Evolutionary conservation across 2,888 invertebrate genomes (phyloP), one percentile per base, ranked within the genome.

Genomic region (Netelia inedita): DNA sequence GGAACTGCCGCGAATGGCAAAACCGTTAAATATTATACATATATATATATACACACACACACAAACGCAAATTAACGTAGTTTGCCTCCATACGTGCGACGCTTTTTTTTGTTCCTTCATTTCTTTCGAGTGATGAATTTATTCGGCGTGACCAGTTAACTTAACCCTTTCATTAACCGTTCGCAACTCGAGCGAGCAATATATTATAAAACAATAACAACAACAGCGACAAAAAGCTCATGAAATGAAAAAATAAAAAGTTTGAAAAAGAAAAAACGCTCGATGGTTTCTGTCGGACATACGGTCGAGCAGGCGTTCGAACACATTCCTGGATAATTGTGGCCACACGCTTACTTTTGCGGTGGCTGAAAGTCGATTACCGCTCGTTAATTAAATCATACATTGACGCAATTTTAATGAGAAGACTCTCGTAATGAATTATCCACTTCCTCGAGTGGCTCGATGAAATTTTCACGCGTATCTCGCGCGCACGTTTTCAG

Each of bases 371-470:
- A 73, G 50, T 68, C 28, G 28, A 72, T 72, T 72, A 59, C 50
- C 66, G 14, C 41, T 73, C 78, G 73, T 69, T 81, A 81, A 82
- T 82, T 82, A 28, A 79, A 82, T 73, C 53, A 73, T 46, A 10
- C n/a, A 79, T 55, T 50, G 23, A n/a, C 23, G 55, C 11, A 68
- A 74, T 23, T 55, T 43, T 35, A 43, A 65, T 65, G 19, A 53
- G 35, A 59, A 73, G 66, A 46, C 16, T 57, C 57, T 43, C 35
- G 16, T 68, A 68, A 55, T 9, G 59, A 59, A 59, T 78, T 78
- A 43, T 59, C 55, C 55, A 78, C 68, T 78, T 78, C 50, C 46
- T 28, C 35, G 35, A 41, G 23, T 61, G 9, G n/a, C 14, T 11
- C 2, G 16, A 11, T 61, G 11, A 10, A 61, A 41, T 63, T 55